Base-by-base conservation (phyloP, 2,888 invertebrate genomes). In the Hesperia comma region DNA sequence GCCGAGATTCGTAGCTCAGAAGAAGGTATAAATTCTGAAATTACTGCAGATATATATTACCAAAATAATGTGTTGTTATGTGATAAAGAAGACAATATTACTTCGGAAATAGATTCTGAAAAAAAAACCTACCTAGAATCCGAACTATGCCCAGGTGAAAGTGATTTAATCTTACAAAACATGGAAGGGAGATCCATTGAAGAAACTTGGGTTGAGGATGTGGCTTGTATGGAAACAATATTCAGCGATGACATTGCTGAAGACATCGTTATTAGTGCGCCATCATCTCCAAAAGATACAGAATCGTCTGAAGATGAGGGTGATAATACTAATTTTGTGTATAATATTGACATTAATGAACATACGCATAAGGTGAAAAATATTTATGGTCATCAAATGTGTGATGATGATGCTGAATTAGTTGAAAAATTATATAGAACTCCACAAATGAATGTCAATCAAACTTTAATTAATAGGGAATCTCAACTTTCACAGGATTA, bases 221-320 rank as follows among this genome's bases (percentile, higher is more conserved):
- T 93, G 15, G 92, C 84, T 43, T 92, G 90, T 75, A 82, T 90
- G 49, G 93, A 93, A 79, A 92, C 92, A 26, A 87, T 93, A 67
- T 85, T 89, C 32, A 89, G 85, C 71, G 93, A 93, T 55, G 88
- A 93, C 64, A 79, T 90, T 46, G 85, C 82, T 40, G 90, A 89
- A 78, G 85, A 90, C 70, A 80, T 86, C 66, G 79, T 81, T 69
- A 83, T 86, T 60, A 83, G 82, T 74, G 77, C 75, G 8, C 77
- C 79, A 43, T 73, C 77, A 21, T 84, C 85, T 41, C 84, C 85
- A 51, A 83, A 79, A 74, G 73, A 73, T 49, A 68, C 67, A 6
- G 72, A 81, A 70, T 70, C 73, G 46, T 71, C 74, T 26, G 79
- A 81, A 67, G 72, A 73, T 67, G 77, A 78, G 51, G 71, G 43